Percentiles rank a stretch among this genome's conserved stretches.
Evolutionary conservation across 2,888 invertebrate genomes (phyloP).

Genomic region (Lobophora halterata): DNA sequence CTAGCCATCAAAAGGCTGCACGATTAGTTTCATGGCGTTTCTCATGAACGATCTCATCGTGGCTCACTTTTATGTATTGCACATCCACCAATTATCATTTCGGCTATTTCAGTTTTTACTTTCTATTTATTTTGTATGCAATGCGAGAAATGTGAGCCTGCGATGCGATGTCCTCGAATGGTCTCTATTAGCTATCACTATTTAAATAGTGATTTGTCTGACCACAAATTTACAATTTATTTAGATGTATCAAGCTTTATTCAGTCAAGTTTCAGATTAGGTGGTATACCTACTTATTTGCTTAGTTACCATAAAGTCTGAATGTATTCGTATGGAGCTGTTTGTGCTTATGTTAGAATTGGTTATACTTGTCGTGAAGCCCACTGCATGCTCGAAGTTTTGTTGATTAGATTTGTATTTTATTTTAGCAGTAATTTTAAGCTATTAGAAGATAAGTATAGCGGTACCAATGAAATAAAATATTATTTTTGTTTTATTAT

Average conservation of each 20-base stretch:
- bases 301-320: conserved; percentile 44
- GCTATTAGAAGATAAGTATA: conserved; percentile 27
- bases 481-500: conserved; percentile 33
- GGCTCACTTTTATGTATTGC: conserved; percentile 44
- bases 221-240: too few relatives aligned
- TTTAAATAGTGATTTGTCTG: too few relatives aligned
- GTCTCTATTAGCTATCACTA: too few relatives aligned
- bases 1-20: conserved; percentile 44
- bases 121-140: conserved; percentile 31
- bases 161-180: too few relatives aligned
- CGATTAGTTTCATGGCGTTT: conserved; percentile 28
- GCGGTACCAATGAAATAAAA: conserved; percentile 68
- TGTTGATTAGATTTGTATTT: conserved; percentile 56
- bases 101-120: conserved; percentile 23
- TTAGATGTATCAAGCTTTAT: conserved; percentile 45
- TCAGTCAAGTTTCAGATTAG: conserved; percentile 27
- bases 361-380: conserved; percentile 33
- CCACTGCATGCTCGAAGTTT: conserved; percentile 61
- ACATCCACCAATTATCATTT: too few relatives aligned
- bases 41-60: conserved; percentile 39
- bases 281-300: neutral
- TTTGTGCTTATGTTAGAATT: conserved; percentile 21
- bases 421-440: conserved; percentile 33
- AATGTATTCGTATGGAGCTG: conserved; percentile 33
- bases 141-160: conserved; percentile 49